These are phyloP conservation scores for Heteractis magnifica DNA, from an alignment of 92 coral and sea anemone species.

Conservation along the genomic window DNA sequence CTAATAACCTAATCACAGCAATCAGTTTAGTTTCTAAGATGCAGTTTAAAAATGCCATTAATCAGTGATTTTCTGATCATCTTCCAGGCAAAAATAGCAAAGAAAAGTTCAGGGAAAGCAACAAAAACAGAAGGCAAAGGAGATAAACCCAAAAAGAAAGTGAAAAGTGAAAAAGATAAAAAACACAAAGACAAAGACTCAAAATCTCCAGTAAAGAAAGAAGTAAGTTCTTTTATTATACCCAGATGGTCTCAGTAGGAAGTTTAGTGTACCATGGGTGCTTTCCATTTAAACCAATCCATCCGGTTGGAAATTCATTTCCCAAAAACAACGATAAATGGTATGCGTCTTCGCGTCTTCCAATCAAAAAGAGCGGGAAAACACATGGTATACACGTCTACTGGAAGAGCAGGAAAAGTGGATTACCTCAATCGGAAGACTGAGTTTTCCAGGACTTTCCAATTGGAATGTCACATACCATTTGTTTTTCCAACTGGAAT, in stretches of 20 bases:
- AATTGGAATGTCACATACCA: too few species aligned
- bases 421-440: too few species aligned
- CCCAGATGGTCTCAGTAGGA: background rate
- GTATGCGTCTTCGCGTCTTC: too few species aligned
- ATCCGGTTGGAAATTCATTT: too few species aligned
- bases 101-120: conserved; percentile 59
- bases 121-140: conserved; percentile 60
- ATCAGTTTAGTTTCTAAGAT: background rate
- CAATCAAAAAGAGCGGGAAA: too few species aligned
- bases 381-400: too few species aligned
- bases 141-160: conserved; percentile 61
- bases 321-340: too few species aligned
- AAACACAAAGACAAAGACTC: conserved; percentile 2
- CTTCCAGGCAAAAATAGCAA: conserved; percentile 73
- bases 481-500: too few species aligned
- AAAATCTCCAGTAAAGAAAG: conserved; percentile 16
- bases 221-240: conserved; percentile 2
- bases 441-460: too few species aligned
- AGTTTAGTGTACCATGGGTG: too few species aligned
- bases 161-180: conserved; percentile 44
- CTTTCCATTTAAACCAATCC: too few species aligned
- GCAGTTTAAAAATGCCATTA: background rate
- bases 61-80: background rate
- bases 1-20: background rate
- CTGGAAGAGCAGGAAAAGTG: too few species aligned